phyloP scores from a whole-genome alignment of 2,113 vertebrate genomes.

The Hemichromis elongatus region DNA sequence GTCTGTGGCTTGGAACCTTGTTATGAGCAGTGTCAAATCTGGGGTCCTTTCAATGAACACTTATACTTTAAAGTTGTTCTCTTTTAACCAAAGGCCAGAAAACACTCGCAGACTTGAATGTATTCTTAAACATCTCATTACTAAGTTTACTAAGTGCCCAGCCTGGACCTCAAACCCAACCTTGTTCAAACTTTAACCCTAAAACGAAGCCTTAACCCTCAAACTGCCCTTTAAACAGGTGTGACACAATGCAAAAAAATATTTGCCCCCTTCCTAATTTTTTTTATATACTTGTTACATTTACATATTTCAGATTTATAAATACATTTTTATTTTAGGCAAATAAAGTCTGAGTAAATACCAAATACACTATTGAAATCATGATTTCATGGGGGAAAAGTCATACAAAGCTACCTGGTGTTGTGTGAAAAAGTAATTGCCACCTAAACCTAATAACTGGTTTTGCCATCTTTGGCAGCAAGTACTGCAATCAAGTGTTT shows the following conservation, averaged over 20 bases:
- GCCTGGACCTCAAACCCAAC: not conserved
- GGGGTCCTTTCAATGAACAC: not conserved
- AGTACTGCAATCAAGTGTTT: not conserved
- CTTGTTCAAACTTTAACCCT: not conserved
- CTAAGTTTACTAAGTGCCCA: not conserved
- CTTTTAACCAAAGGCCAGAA: not conserved
- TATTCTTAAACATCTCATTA: not conserved
- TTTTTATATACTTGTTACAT: too few species aligned
- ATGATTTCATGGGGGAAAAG: not conserved
- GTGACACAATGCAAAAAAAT: too few species aligned
- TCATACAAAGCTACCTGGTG: not conserved
- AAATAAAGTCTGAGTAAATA: not conserved
- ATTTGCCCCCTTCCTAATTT: too few species aligned
- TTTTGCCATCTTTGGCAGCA: not conserved
- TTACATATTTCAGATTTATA: not conserved
- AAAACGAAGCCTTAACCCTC: too few species aligned
- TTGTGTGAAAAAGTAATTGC: not conserved
- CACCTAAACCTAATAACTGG: not conserved
- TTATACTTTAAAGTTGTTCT: not conserved
- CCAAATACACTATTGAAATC: not conserved
- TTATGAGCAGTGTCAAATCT: not conserved
- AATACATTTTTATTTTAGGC: not conserved
- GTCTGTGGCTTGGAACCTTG: not conserved
- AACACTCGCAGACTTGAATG: not conserved
- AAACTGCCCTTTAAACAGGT: too few species aligned